Evolutionary conservation across 2,113 vertebrate species (phyloP).

Genomic region (Gorsachius goisagi): DNA sequence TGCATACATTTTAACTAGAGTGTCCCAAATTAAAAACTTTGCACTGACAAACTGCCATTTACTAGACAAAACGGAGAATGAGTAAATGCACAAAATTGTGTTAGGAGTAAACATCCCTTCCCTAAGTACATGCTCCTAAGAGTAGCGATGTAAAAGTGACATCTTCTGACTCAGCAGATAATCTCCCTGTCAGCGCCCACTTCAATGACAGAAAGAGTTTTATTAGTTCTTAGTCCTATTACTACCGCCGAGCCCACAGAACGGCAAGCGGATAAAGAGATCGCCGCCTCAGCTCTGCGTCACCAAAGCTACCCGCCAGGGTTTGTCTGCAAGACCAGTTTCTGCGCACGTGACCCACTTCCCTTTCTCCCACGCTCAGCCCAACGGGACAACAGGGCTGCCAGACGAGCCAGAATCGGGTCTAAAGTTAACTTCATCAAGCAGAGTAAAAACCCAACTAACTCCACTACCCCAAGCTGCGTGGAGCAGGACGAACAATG

Average conservation of each 20-base stretch:
- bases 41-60: background rate
- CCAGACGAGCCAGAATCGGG: background rate
- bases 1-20: background rate
- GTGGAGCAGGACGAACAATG: background rate
- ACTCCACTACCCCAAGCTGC: background rate
- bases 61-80: background rate
- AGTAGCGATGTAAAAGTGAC: background rate
- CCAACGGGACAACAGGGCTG: background rate
- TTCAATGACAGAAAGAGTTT: background rate
- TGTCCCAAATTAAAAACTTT: background rate
- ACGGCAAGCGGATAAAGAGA: background rate
- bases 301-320: background rate
- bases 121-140: background rate
- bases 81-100: accelerated
- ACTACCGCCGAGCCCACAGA: background rate
- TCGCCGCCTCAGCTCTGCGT: background rate
- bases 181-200: background rate
- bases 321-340: background rate
- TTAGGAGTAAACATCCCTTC: background rate
- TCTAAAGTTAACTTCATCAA: background rate
- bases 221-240: background rate
- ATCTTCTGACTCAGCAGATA: background rate
- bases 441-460: background rate
- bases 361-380: background rate
- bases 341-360: background rate